Evolutionary conservation across 2,113 vertebrate genomes (phyloP).

Genomic region (Melanostigma gelatinosum): DNA sequence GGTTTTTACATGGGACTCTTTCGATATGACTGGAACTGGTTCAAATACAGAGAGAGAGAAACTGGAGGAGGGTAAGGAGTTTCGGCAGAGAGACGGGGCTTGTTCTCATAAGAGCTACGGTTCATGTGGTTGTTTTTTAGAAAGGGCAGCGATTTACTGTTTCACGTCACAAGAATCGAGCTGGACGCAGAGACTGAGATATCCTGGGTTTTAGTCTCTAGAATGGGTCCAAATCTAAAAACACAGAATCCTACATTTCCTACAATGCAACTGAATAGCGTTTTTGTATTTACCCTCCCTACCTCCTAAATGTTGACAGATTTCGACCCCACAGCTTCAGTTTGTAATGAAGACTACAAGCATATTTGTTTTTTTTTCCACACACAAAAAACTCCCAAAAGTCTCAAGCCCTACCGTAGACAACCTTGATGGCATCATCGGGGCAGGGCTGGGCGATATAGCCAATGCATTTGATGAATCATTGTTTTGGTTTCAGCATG

Average conservation of each 20-base stretch:
- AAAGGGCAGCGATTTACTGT: background rate
- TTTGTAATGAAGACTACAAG: background rate
- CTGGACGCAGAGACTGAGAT: background rate
- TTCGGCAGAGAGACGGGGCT: background rate
- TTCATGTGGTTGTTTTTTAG: background rate
- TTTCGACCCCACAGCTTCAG: background rate
- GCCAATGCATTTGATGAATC: background rate
- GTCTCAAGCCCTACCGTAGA: background rate
- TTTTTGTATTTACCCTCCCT: background rate
- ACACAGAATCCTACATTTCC: background rate
- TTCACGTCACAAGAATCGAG: background rate
- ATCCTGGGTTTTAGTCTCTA: background rate
- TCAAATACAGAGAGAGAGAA: background rate
- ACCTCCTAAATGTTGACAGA: background rate
- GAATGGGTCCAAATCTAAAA: background rate
- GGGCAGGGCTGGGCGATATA: background rate
- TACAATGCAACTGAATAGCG: background rate
- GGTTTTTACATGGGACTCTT: background rate
- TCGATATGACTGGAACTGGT: background rate
- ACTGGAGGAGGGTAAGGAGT: background rate
- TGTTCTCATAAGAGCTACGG: background rate
- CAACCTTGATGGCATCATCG: background rate
- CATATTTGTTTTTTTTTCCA: background rate
- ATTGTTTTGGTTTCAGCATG: too few relatives aligned
- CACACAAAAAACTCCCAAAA: background rate